Evolutionary conservation across 1,140 invertebrate genomes (phyloP), one percentile per base, ranked within the genome.

Genomic region (Brevipalpus yothersi): DNA sequence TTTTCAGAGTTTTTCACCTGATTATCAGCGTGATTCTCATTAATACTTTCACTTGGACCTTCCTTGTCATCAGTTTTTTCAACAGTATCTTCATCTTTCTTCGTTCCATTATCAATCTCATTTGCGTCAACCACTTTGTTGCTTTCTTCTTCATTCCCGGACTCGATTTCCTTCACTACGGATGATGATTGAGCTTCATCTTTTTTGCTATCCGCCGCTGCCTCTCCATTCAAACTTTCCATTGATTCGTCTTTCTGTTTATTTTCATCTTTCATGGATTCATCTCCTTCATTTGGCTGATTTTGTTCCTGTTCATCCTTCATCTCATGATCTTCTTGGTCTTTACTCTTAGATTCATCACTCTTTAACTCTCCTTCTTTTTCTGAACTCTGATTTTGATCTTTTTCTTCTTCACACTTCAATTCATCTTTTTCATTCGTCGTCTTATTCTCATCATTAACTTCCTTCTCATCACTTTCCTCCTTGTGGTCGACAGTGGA

Each of bases 111-210:
- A 0, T 58, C 45, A 45, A 68, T 65, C 31, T 76, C 76, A 21
- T 73, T 71, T 65, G 75, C 67, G 15, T 74, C 65, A 11, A 56
- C 62, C 63, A 62, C 58, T 39, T 73, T 72, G 13, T 55, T 9
- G 7, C 64, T 66, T n/a, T 63, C 60, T 8, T 65, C 62, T 68
- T 72, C 49, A 19, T 17, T 17, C 2, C 17, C n/a, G 5, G 8
- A 2, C n/a, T 51, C 49, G 8, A 13, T 8, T 3, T 10, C 49
- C 21, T 10, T 17, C 21, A 13, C 49, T 51, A 99, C 99, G 70
- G 99, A 99, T 91, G 96, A 97, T 69, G 98, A 98, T 70, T 90
- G 88, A 64, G 86, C 80, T 63, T 89, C 86, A 0, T 13, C n/a
- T 45, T 45, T 12, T 45, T 21, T 8, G 12, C 21, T 39, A 11